Evolutionary conservation across 2,888 invertebrate genomes (phyloP).

Genomic region (Pseudococcus jackbeardsleyi): DNA sequence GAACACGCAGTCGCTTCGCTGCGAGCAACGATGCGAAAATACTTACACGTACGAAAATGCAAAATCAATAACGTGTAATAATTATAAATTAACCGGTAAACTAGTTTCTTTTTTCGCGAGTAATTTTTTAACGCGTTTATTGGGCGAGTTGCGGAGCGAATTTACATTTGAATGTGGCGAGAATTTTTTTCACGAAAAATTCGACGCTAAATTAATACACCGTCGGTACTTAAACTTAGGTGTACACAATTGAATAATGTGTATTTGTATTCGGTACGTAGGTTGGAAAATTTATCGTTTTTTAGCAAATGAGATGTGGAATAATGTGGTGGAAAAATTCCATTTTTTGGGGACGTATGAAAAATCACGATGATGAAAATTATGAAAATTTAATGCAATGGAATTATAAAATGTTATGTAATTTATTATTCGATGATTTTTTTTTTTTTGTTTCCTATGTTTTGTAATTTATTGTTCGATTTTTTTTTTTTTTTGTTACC

Average conservation of each 20-base stretch:
- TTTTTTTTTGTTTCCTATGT: not conserved
- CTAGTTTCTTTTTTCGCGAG: not conserved
- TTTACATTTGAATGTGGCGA: not conserved
- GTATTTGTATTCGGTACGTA: not conserved
- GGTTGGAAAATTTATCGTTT: not conserved
- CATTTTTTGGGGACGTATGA: too few species aligned
- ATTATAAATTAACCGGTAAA: constrained; percentile 18
- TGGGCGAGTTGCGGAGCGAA: not conserved
- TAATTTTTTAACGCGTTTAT: constrained; percentile 12
- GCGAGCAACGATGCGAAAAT: not conserved
- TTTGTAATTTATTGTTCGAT: not conserved
- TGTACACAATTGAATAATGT: not conserved
- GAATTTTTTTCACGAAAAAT: constrained; percentile 14
- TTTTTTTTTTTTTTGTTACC: not conserved
- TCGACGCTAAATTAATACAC: not conserved
- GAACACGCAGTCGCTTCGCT: not conserved
- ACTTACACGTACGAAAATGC: not conserved
- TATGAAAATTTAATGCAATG: not conserved
- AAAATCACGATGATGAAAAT: not conserved
- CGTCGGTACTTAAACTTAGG: not conserved
- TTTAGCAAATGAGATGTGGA: not conserved
- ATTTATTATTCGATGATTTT: too few species aligned
- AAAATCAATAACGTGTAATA: not conserved
- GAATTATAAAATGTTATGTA: not conserved
- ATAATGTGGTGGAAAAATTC: not conserved